Base-by-base conservation (phyloP, 2,797 vertebrate species). In the Sebastes vulpes region DNA sequence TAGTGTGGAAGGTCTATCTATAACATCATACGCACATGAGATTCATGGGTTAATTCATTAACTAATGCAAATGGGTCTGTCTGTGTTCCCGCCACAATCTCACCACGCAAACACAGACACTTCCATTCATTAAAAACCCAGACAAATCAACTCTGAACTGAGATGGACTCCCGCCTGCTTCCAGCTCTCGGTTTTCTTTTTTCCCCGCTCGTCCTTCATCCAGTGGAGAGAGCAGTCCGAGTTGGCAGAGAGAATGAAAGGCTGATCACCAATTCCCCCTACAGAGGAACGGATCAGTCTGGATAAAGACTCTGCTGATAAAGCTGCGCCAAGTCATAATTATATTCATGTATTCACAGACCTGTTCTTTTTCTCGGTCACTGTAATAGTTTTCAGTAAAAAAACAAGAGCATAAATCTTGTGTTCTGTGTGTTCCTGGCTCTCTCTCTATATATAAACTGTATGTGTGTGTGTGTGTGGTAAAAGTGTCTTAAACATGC, bases 161-260 rank as follows among this genome's bases (percentile, higher is more conserved):
- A 23, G 12, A 21, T 11, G 29, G 18, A 59, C 56, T 64, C 61
- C 6, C 56, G 8, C 26, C 50, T 28, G 38, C 67, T 42, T 38
- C 65, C 46, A 35, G 50, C 75, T 82, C 68, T 76, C 46, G 0
- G 63, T 18, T 32, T 9, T 12, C 46, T 56, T 26, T 48, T 38
- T 42, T 42, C 10, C 16, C 2, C 1, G 0, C 50, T 14, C 42
- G 6, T 26, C 21, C 42, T 59, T 12, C 18, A 3, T 69, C n/a
- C 53, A 7, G 9, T 38, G 29, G 8, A 42, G 42, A 16, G 28
- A 12, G 31, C 56, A 14, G 46, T 52, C 14, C 4, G 12, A 52
- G 38, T 65, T 25, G 4, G 79, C 79, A 77, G 86, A 86, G 57
- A 71, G 58, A 54, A 91, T 91, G 87, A 91, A 84, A 48, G 82